Evolutionary conservation across 2,113 vertebrate genomes (phyloP).

Genomic region (Anas platyrhynchos): DNA sequence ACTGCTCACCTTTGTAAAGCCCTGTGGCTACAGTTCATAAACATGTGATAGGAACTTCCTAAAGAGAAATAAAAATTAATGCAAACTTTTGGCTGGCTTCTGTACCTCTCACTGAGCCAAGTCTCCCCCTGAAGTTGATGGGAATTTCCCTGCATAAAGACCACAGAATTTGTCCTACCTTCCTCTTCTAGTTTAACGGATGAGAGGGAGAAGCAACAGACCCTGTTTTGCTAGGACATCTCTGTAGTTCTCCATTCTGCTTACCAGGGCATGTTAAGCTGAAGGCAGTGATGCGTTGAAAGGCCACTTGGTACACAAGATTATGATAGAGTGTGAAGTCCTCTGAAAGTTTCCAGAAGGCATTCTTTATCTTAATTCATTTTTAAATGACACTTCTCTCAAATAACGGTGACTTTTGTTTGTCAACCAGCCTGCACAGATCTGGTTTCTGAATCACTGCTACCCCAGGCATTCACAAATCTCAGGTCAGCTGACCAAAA

Average conservation of each 20-base stretch:
- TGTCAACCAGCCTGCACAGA: neutral
- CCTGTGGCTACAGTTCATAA: neutral
- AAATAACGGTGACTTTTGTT: neutral
- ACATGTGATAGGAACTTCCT: neutral
- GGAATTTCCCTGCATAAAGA: constrained; percentile 10
- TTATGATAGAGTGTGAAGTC: neutral
- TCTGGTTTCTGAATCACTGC: neutral
- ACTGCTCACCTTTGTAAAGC: neutral
- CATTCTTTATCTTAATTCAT: neutral
- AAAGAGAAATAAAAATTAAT: neutral
- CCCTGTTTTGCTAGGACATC: neutral
- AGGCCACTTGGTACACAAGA: neutral
- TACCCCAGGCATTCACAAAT: neutral
- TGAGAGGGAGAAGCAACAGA: neutral
- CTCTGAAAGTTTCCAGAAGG: neutral
- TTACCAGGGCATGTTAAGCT: neutral
- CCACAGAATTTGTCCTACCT: neutral
- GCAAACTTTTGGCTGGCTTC: neutral
- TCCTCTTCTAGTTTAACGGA: neutral
- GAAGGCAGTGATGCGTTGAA: neutral
- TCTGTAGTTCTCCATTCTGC: neutral
- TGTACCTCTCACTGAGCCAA: neutral
- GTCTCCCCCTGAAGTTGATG: neutral
- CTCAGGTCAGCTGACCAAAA: neutral
- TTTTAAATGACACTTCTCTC: neutral